These are phyloP conservation scores for Lamellibrachia columna DNA, from an alignment of 2,888 invertebrate genomes.

Conservation along the genomic window DNA sequence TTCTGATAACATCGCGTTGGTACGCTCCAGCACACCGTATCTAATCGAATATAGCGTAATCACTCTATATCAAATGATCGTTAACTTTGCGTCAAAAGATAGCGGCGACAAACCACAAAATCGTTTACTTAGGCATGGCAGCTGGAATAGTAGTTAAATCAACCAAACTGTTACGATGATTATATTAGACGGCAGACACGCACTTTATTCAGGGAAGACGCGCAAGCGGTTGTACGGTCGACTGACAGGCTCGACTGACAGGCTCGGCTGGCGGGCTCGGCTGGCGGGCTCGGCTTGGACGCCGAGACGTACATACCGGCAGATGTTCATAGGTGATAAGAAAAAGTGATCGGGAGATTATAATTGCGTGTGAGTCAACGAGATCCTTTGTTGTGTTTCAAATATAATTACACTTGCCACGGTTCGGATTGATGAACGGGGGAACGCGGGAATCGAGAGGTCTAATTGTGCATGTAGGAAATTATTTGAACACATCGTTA, in stretches of 20 bases:
- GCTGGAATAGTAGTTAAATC: neutral
- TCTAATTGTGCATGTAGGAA: neutral
- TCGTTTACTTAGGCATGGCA: neutral
- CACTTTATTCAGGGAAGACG: neutral
- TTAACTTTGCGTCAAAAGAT: neutral
- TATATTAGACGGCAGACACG: neutral
- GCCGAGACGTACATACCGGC: neutral
- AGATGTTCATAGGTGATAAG: neutral
- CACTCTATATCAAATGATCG: neutral
- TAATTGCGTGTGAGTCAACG: slow-evolving; percentile 16
- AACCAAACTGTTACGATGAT: neutral
- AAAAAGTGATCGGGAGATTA: neutral
- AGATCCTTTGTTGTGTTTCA: neutral
- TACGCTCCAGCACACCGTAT: neutral
- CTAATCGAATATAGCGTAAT: neutral
- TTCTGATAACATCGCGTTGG: neutral
- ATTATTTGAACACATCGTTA: neutral
- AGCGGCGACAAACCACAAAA: neutral
- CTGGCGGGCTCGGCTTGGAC: neutral
- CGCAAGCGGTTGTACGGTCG: neutral
- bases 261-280: neutral
- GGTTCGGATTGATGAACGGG: neutral
- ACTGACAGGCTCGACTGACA: neutral
- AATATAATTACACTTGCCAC: neutral
- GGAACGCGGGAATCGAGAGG: neutral